Base-by-base conservation (phyloP, 92 coral and sea anemone genomes). In the Anthopleura xanthogrammica region DNA sequence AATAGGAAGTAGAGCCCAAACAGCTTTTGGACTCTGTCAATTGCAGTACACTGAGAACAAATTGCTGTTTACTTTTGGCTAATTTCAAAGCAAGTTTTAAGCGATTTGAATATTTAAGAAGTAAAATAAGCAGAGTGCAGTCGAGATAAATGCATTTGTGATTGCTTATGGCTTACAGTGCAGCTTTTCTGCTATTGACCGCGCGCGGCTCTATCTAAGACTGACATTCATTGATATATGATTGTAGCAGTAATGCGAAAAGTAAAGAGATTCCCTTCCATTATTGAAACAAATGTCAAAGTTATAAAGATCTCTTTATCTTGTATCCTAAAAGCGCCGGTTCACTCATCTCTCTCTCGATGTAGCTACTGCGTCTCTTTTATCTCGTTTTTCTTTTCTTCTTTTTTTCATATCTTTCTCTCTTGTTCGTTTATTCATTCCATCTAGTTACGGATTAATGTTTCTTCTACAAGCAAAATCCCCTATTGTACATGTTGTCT, bases 1-100 rank as follows among this genome's bases (percentile, higher is more conserved):
- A 36, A 62, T 62, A 68, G 74, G 74, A 68, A 68, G 74, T 68
- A 68, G 5, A 62, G 74, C 74, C 42, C 4, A 68, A 68, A 68
- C 74, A 68, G 42, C 16, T 36, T 62, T 29, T 68, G 41, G 40
- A 68, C 74, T 68, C 74, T 77, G 81, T 48, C 81, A 29, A 14
- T 50, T 20, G 43, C n/a, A 79, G 13, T 80, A 58, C 83, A 39
- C 55, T 40, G n/a, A 29, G 50, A 50, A 50, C 43, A 81, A 70
- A 60, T 81, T 42, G 41, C 24, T 81, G 77, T 81, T 81, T 66
- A 50, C 66, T 66, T 81, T 81, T 24, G 43, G 39, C 77, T 75
- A 70, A 81, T 81, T 68, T 68, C 42, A 81, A 17, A 48, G 74
- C 64, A 43, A 43, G 12, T 81, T 48, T 39, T 39, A 80, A 42